Base-by-base conservation (phyloP, 2,113 vertebrate genomes). In the Gymnocephalus cernua region DNA sequence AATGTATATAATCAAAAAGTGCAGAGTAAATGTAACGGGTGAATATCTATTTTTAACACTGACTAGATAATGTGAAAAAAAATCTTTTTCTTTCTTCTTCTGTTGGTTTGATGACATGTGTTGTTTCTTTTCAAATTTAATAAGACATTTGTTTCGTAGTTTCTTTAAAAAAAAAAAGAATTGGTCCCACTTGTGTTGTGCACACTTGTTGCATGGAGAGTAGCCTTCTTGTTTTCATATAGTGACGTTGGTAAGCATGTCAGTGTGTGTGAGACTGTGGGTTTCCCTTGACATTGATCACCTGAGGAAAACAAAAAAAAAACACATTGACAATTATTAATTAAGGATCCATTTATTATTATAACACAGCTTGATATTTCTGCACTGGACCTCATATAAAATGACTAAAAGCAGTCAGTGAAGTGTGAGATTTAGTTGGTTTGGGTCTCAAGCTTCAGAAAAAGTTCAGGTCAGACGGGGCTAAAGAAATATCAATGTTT, bases 11-110 rank as follows among this genome's bases (percentile, higher is more conserved):
- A 90, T 92, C 90, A 89, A 86, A 89, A 93, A 93, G 93, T 93
- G 90, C 92, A 94, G 92, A 95, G 94, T 95, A 93, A 95, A 95
- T 91, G 95, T 95, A 93, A 95, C 92, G 90, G 94, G 94, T 95
- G 94, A 93, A 95, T 93, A 93, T 96, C 95, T 95, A 96, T 96
- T 96, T 96, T 96, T 95, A 96, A 96, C 95, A 95, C 94, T 95
- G 95, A 95, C 95, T 95, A 95, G 94, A 95, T 84, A 96, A 95
- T 96, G 95, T 96, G 95, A 96, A 96, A 91, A 86, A 86, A 78
- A 80, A 10, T 9, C 54, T 74, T 69, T 59, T 77, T 71, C 82
- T 69, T 16, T 73, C 82, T 79, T 91, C 77, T 25, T 88, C 50
- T 79, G 75, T 92, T 93, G 89, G 83, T 91, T 94, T 90, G 89